phyloP scores from a whole-genome alignment of 35 echinoderm and acorn worm species.

The Antedon bifida region DNA sequence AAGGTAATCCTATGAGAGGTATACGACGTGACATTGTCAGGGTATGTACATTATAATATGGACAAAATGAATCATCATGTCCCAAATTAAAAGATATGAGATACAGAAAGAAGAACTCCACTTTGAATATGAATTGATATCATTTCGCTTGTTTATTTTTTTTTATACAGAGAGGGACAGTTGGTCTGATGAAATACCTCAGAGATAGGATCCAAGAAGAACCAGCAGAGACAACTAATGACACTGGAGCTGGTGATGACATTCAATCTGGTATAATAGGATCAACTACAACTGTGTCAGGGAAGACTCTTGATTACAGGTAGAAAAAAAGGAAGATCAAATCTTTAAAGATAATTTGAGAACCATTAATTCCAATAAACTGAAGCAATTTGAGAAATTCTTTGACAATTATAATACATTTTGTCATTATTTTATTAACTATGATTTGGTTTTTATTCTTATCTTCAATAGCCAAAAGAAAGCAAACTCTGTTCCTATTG shows the following conservation, averaged over 20 bases:
- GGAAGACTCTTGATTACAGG: constrained; percentile 85
- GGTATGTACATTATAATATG: constrained; percentile 34
- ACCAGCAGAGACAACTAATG: constrained; percentile 12
- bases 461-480: constrained; percentile 55
- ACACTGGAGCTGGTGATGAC: constrained; percentile 7
- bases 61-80: too few species aligned
- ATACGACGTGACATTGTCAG: constrained; percentile 87
- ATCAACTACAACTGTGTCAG: constrained; percentile 28
- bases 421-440: too few species aligned
- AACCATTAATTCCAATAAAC: too few species aligned
- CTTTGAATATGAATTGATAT: too few species aligned
- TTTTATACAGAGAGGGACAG: constrained; percentile 63
- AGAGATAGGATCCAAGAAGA: constrained; percentile 66
- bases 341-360: too few species aligned
- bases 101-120: too few species aligned
- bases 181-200: constrained; percentile 73
- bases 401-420: too few species aligned
- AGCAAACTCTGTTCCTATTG: constrained; percentile 39
- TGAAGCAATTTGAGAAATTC: too few species aligned
- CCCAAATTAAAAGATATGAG: too few species aligned
- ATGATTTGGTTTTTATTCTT: too few species aligned
- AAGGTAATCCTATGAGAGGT: constrained; percentile 84
- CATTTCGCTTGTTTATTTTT: not conserved
- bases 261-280: constrained; percentile 55
- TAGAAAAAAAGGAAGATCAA: constrained; percentile 8